A percentile compares a stretch with the other conserved stretches of the same genome.
phyloP scores from a whole-genome alignment of 1,140 invertebrate species.

The Caenorhabditis brenneri region DNA sequence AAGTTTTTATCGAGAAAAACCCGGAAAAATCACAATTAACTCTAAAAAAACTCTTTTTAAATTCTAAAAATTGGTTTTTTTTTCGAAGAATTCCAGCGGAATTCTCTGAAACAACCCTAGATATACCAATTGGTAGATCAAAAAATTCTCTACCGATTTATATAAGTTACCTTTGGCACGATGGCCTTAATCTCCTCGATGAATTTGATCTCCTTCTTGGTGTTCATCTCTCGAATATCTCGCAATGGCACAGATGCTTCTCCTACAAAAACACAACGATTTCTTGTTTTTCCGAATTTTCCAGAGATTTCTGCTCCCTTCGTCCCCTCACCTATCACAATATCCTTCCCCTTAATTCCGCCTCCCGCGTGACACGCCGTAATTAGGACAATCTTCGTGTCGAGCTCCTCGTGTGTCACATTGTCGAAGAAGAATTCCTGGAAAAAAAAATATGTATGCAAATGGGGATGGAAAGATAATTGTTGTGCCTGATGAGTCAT shows the following conservation, averaged over 20 bases:
- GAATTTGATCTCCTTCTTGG: constrained; percentile 68
- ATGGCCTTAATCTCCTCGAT: constrained; percentile 67
- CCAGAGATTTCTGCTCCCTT: constrained; percentile 32
- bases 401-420: constrained; percentile 64
- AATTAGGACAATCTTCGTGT: constrained; percentile 62
- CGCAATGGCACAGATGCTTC: constrained; percentile 65
- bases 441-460: constrained; percentile 23
- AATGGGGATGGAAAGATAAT: neutral
- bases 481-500: no score
- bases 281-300: no score
- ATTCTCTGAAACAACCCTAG: no score
- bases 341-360: constrained; percentile 69
- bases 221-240: constrained; percentile 63
- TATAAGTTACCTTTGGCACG: constrained; percentile 65
- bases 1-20: no score
- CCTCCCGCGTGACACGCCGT: constrained; percentile 65
- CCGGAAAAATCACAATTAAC: no score
- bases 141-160: no score
- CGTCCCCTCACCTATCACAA: constrained; percentile 49
- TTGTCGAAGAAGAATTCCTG: constrained; percentile 71
- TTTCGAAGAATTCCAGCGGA: no score
- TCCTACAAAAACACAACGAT: no score
- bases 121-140: no score
- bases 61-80: no score
- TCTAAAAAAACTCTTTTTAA: no score